Conservation (phyloP, 2,797 vertebrate genomes). For the Prunella strophiata region DNA sequence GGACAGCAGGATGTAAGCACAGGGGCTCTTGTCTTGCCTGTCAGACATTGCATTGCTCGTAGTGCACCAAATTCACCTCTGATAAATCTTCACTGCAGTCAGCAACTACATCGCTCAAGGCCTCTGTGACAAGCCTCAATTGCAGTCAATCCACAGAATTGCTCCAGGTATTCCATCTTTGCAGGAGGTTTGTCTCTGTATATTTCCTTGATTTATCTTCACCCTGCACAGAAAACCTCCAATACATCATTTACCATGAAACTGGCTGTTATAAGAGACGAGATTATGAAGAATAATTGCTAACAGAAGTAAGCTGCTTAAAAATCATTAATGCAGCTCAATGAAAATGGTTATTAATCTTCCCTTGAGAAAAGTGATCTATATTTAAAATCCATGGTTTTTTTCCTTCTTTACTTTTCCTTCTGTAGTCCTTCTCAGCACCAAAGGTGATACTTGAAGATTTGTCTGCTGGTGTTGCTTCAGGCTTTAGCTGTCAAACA, state of each 20-base stretch:
- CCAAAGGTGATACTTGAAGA: conserved; percentile 70
- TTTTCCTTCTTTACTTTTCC: background rate
- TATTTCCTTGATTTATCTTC: conserved; percentile 48
- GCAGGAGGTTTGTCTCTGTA: background rate
- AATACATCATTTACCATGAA: conserved; percentile 75
- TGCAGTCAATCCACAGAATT: conserved; percentile 5
- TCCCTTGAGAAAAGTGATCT: background rate
- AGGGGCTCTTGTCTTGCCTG: background rate
- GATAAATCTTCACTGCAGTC: conserved; percentile 10
- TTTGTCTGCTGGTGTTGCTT: conserved; percentile 74
- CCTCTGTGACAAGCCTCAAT: background rate
- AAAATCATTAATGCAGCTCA: conserved; percentile 47
- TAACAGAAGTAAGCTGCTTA: conserved; percentile 28
- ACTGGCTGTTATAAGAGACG: conserved; percentile 51
- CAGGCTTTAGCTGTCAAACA: conserved; percentile 81
- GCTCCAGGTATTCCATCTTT: conserved; percentile 1
- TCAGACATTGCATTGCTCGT: background rate
- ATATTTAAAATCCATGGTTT: background rate
- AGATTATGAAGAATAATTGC: conserved; percentile 75
- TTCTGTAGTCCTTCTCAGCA: conserved; percentile 53
- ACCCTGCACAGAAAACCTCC: conserved; percentile 67
- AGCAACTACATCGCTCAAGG: background rate
- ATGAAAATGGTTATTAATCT: conserved; percentile 34
- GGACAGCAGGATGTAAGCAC: background rate
- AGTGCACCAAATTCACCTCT: background rate